Percentiles rank a stretch among this genome's conserved stretches.
Evolutionary conservation across 2,113 vertebrate genomes (phyloP).

Genomic region (Zingel zingel): DNA sequence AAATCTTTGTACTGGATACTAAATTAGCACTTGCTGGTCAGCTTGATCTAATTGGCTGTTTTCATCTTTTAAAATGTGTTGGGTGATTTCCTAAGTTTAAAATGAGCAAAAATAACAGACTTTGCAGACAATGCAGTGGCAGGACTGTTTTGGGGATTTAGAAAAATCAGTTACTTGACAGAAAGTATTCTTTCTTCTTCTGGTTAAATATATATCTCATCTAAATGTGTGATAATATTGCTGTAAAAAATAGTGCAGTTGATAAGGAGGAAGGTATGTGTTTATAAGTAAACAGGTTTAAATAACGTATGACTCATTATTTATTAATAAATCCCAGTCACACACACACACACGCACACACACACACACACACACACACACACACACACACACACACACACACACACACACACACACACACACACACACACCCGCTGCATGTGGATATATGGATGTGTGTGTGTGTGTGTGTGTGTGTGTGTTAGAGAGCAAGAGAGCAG

Average conservation of each 20-base stretch:
- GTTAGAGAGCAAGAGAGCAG: constrained; percentile 3
- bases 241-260: constrained; percentile 8
- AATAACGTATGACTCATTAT: constrained; percentile 78
- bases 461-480: neutral
- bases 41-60: neutral
- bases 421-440: too few species aligned
- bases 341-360: neutral
- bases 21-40: neutral
- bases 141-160: constrained; percentile 2
- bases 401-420: constrained; percentile 28
- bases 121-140: neutral
- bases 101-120: neutral
- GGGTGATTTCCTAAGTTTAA: constrained; percentile 7
- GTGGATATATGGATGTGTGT: neutral
- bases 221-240: neutral
- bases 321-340: constrained; percentile 64
- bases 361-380: constrained; percentile 27
- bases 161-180: neutral
- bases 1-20: neutral
- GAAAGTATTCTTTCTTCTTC: neutral
- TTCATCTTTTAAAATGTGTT: neutral
- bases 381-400: neutral
- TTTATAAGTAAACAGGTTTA: constrained; percentile 72
- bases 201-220: neutral
- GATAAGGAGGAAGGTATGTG: constrained; percentile 30